Base-by-base conservation (phyloP, 2,113 vertebrate genomes). In the Elanoides forficatus region DNA sequence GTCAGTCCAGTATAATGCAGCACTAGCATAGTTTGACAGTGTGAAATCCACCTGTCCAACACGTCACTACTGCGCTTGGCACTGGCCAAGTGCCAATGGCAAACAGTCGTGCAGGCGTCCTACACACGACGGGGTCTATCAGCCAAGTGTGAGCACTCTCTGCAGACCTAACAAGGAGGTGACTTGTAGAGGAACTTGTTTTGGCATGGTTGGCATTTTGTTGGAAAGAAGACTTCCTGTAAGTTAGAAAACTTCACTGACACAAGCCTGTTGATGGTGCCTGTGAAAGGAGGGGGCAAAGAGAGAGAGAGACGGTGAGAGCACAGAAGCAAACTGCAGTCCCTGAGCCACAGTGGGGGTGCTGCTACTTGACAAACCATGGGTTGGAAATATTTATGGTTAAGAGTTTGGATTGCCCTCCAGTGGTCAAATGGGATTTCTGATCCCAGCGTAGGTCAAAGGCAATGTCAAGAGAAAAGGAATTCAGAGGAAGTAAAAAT, bases 371-470 rank as follows among this genome's bases (percentile, higher is more conserved):
- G 36, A 17, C 13, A 72, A 89, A 48, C 18, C 26, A 15, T 7
- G 21, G 50, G 27, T 22, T 89, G 55, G 23, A 87, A 59, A 11
- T 59, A 71, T 23, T 50, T 43, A 26, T 27, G 76, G 42, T 67
- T 53, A 82, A 59, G 83, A 74, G 53, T 95, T 90, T 76, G 81
- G 70, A 82, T 91, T 90, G 93, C 73, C 73, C 78, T 94, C 81
- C 93, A 87, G 66, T 58, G 84, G 81, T 38, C 72, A 91, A 86
- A 88, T n/a, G 38, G 56, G 32, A 87, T 93, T 93, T 93, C 73
- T 25, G 52, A 72, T 68, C 42, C 18, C 47, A 85, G 65, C 11
- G 13, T 2, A 63, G 47, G 40, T 93, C 52, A 91, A 81, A 82
- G 56, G 15, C 48, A 67, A 48, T 6, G 11, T 20, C 16, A 85